Conservation (phyloP, 2,888 invertebrate genomes). For the Lumbricus terrestris region DNA sequence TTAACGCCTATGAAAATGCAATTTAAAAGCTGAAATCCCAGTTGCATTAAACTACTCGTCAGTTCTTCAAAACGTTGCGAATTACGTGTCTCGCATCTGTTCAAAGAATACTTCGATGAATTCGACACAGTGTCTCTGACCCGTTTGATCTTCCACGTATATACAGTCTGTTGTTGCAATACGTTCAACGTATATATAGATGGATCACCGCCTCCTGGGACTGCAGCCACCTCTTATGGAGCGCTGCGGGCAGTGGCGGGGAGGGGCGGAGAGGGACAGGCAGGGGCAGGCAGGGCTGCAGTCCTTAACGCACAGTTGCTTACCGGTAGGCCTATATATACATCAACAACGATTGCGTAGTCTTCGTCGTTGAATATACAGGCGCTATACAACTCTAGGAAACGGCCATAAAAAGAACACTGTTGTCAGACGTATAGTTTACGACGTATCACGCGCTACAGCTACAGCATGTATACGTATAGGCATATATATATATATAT, state of each 20-base stretch:
- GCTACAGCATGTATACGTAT: neutral
- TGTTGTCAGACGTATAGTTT: neutral
- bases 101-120: neutral
- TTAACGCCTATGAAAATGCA: neutral
- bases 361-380: neutral
- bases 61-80: neutral
- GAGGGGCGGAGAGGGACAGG: too few species aligned
- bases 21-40: too few species aligned
- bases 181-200: neutral
- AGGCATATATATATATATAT: neutral
- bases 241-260: too few species aligned
- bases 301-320: neutral
- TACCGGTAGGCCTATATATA: too few species aligned
- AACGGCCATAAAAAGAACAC: neutral
- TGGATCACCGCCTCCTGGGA: neutral
- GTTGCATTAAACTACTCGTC: neutral
- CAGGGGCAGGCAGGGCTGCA: neutral
- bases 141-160: neutral
- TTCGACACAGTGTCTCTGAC: neutral
- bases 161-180: neutral
- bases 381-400: neutral
- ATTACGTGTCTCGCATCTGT: neutral
- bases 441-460: neutral
- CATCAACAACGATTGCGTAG: neutral
- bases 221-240: neutral